phyloP scores from a whole-genome alignment of 2,113 vertebrate species.

The Cebidichthys violaceus region DNA sequence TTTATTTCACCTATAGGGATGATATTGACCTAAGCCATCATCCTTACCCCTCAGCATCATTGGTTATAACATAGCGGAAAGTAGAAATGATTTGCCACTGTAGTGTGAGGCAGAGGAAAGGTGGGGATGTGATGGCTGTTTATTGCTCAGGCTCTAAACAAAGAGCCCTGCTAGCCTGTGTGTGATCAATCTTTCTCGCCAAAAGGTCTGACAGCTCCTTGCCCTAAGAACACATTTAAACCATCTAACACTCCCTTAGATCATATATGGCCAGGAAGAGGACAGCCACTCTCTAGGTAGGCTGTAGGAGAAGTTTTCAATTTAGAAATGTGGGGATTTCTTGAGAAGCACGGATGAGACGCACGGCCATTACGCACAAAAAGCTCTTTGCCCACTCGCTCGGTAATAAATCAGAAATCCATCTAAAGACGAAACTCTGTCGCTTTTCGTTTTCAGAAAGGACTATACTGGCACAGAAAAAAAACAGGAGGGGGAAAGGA shows the following conservation, averaged over 20 bases:
- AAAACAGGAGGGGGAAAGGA: slow-evolving; percentile 47
- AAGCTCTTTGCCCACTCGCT: background rate
- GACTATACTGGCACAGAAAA: slow-evolving; percentile 37
- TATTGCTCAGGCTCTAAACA: slow-evolving; percentile 99
- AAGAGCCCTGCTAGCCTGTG: slow-evolving; percentile 94
- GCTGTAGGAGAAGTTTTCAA: slow-evolving; percentile 45
- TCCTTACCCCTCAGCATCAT: slow-evolving; percentile 52
- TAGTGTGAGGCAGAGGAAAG: slow-evolving; percentile 80
- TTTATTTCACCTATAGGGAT: slow-evolving; percentile 45
- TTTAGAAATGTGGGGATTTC: slow-evolving; percentile 47
- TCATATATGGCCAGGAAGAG: slow-evolving; percentile 91
- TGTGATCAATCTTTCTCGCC: slow-evolving; percentile 98
- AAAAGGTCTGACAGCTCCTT: slow-evolving; percentile 99
- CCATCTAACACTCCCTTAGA: slow-evolving; percentile 93
- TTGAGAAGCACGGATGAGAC: slow-evolving; percentile 31
- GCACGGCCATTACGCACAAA: slow-evolving; percentile 51
- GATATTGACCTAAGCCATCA: slow-evolving; percentile 56
- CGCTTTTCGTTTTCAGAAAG: slow-evolving; percentile 52
- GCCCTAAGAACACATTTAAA: slow-evolving; percentile 98
- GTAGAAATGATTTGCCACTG: slow-evolving; percentile 58
- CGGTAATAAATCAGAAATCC: slow-evolving; percentile 35
- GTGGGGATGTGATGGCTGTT: slow-evolving; percentile 83
- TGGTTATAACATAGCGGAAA: slow-evolving; percentile 45
- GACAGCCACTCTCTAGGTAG: slow-evolving; percentile 80
- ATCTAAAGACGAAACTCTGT: slow-evolving; percentile 2